Conservation (phyloP, 2,113 vertebrate species). For the Microcebus ravelobensis region DNA sequence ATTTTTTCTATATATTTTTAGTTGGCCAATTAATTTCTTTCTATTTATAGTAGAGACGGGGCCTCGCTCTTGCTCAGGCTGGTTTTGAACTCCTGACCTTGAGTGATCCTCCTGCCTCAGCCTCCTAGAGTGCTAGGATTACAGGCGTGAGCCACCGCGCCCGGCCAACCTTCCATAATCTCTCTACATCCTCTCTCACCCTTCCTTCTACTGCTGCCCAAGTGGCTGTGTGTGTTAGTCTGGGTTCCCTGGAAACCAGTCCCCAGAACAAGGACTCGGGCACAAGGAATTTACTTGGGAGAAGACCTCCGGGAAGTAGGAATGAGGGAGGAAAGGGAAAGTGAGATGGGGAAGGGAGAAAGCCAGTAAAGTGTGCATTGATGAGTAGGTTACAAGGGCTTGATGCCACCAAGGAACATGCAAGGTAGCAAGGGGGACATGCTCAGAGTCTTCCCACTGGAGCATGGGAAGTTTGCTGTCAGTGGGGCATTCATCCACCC, state of each 20-base stretch:
- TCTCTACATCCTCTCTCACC: neutral
- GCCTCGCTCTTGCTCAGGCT: no score
- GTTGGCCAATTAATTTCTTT: no score
- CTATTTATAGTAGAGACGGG: no score
- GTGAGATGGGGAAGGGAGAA: neutral
- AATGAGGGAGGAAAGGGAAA: neutral
- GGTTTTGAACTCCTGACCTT: no score
- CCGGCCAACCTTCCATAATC: neutral
- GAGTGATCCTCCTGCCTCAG: no score
- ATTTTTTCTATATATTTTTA: no score
- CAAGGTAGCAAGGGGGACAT: neutral
- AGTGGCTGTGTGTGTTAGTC: neutral
- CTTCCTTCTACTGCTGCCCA: neutral
- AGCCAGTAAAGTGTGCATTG: neutral
- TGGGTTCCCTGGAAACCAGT: neutral
- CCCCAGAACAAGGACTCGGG: neutral
- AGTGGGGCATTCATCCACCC: neutral
- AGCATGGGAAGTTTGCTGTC: neutral
- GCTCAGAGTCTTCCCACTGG: neutral
- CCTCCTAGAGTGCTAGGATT: no score
- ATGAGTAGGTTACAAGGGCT: neutral
- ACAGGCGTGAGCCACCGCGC: no score
- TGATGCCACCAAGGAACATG: neutral
- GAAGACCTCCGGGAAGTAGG: neutral
- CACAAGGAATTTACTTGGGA: neutral